A percentile compares a stretch with the other conserved stretches of the same genome.
These are phyloP conservation scores for Spea hammondii DNA, from an alignment of 2,797 vertebrate species.

Conservation along the genomic window DNA sequence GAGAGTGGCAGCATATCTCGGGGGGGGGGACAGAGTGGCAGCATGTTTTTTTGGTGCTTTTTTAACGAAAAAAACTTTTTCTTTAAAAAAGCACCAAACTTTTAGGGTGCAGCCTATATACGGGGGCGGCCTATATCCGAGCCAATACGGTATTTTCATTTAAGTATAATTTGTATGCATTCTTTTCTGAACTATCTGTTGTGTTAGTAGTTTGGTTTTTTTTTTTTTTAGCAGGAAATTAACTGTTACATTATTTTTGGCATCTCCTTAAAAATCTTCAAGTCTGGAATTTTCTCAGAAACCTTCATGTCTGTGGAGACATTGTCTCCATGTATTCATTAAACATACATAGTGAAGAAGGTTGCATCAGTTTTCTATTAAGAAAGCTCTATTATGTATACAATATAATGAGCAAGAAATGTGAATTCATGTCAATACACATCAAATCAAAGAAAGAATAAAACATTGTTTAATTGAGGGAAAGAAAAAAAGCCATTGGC, in stretches of 20 bases:
- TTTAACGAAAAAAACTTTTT: too few species aligned
- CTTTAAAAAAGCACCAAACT: too few species aligned
- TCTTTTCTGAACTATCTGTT: too few species aligned
- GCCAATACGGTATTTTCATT: too few species aligned
- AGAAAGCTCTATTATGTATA: constrained; percentile 10
- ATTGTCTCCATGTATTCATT: constrained; percentile 41
- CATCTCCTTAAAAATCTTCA: constrained; percentile 22
- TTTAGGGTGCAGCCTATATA: too few species aligned
- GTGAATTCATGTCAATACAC: constrained; percentile 20
- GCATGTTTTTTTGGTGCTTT: too few species aligned
- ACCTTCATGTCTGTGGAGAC: constrained; percentile 18
- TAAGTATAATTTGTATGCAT: too few species aligned
- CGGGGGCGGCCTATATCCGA: too few species aligned
- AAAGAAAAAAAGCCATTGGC: neutral
- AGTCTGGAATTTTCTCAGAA: constrained; percentile 37
- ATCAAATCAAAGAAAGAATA: constrained; percentile 38
- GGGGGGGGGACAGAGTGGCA: too few species aligned
- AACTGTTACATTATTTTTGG: constrained; percentile 38
- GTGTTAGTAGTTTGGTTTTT: neutral
- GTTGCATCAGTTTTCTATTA: constrained; percentile 4
- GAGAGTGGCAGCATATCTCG: too few species aligned
- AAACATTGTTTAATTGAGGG: neutral
- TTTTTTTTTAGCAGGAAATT: constrained; percentile 36
- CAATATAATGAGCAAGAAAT: constrained; percentile 23
- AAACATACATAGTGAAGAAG: constrained; percentile 7